Evolutionary conservation across 2,888 invertebrate genomes (phyloP), one percentile per base, ranked within the genome.

Genomic region (Aricia artaxerxes): DNA sequence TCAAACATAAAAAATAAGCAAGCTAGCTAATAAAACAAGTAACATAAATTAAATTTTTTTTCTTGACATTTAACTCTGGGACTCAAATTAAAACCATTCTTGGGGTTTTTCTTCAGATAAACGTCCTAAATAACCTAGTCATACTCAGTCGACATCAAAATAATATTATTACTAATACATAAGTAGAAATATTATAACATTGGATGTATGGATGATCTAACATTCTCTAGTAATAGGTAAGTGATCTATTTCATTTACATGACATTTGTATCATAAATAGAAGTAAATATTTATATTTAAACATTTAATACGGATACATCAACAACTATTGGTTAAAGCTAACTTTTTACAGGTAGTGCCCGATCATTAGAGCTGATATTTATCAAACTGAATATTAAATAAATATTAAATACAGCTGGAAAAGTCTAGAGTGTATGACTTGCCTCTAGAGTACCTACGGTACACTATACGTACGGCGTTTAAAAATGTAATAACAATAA

Each of bases 211-310:
- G 64, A 13, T 69, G 64, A 69, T 4, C 31, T 69, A 69, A 69
- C 69, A 69, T 53, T 76, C 35, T 53, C 57, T 76, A 69, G 69
- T 69, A 57, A 75, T 76, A 53, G 11, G 75, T 75, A 75, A 35
- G 53, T 69, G 69, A 57, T 76, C 31, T 53, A 49, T 75, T 75
- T 13, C 31, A 16, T 57, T 76, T 31, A 53, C 49, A 31, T 76
- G 76, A 57, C 57, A 31, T 57, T 38, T 76, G 76, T 69, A 79
- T 79, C 61, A 78, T 73, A 78, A 57, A 78, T 72, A 78, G 72
- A 72, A 78, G 53, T 78, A 72, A 78, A 49, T 53, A 69, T 78
- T 69, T 76, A 76, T 76, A 35, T 76, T 76, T 76, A 76, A 76
- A 76, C 76, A 76, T 76, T 76, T 78, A 64, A 53, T 53, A 69